Percentiles rank a stretch among this genome's conserved stretches.
These are phyloP conservation scores for Yponomeuta cagnagella DNA, from an alignment of 2,888 invertebrate species.

Conservation along the genomic window DNA sequence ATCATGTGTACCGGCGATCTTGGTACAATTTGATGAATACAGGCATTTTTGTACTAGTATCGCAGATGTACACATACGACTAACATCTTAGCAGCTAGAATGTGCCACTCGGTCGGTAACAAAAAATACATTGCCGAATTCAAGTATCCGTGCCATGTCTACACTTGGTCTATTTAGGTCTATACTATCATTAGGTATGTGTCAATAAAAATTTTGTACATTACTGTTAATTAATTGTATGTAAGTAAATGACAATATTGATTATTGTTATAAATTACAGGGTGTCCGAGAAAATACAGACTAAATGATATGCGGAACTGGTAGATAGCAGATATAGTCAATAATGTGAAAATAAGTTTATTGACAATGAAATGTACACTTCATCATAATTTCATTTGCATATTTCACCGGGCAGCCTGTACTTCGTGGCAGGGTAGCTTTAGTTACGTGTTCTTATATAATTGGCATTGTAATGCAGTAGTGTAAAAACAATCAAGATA, in stretches of 20 bases:
- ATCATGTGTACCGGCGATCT: too few relatives aligned
- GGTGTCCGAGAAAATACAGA: neutral
- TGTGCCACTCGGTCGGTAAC: neutral
- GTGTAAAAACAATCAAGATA: neutral
- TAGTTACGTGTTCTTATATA: neutral
- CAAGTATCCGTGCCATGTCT: constrained; percentile 1
- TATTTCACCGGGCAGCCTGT: neutral
- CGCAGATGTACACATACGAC: too few relatives aligned
- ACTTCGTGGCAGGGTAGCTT: constrained; percentile 8
- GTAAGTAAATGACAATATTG: neutral
- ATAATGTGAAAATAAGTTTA: neutral
- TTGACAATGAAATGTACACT: neutral
- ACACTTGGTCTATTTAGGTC: neutral
- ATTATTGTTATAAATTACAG: constrained; percentile 2
- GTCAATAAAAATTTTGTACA: neutral
- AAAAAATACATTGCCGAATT: neutral
- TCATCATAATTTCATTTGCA: neutral
- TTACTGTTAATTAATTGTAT: neutral
- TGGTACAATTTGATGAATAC: too few relatives aligned
- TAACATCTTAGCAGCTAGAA: too few relatives aligned
- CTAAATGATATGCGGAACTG: neutral
- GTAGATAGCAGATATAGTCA: neutral
- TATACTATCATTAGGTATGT: neutral
- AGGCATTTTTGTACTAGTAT: too few relatives aligned
- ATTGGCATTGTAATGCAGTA: neutral